Conservation (phyloP, 2,113 vertebrate species). For the Galeopterus variegatus region DNA sequence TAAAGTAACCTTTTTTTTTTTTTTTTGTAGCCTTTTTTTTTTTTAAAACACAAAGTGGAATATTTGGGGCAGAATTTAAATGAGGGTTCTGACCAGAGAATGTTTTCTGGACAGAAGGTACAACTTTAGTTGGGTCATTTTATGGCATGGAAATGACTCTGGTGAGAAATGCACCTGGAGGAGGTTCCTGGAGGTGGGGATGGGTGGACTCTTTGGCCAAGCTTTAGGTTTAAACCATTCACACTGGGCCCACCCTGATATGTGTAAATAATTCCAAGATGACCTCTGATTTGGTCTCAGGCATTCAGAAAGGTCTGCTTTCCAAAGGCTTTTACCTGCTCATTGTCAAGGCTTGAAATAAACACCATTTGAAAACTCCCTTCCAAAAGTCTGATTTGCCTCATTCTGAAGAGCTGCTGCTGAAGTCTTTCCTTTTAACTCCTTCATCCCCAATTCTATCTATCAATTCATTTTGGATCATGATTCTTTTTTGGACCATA, state of each 20-base stretch:
- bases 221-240: not conserved
- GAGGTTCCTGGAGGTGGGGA: not conserved
- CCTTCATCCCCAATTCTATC: not conserved
- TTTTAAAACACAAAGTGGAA: not conserved
- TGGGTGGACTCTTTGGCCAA: not conserved
- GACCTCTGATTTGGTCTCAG: constrained; percentile 23
- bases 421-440: not conserved
- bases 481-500: not conserved
- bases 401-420: not conserved
- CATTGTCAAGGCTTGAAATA: not conserved
- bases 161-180: not conserved
- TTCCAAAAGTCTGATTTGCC: not conserved
- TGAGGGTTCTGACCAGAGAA: not conserved
- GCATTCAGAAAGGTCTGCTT: not conserved
- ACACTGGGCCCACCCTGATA: not conserved
- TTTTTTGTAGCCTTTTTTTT: not conserved
- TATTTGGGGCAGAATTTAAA: constrained; percentile 33
- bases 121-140: not conserved
- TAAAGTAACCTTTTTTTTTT: constrained; percentile 18
- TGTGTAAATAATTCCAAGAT: not conserved
- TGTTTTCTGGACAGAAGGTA: not conserved
- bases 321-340: not conserved
- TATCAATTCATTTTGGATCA: not conserved
- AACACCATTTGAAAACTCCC: not conserved
- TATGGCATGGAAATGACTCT: not conserved